Base-by-base conservation (phyloP, 2,113 vertebrate genomes). In the Nibea coibor region DNA sequence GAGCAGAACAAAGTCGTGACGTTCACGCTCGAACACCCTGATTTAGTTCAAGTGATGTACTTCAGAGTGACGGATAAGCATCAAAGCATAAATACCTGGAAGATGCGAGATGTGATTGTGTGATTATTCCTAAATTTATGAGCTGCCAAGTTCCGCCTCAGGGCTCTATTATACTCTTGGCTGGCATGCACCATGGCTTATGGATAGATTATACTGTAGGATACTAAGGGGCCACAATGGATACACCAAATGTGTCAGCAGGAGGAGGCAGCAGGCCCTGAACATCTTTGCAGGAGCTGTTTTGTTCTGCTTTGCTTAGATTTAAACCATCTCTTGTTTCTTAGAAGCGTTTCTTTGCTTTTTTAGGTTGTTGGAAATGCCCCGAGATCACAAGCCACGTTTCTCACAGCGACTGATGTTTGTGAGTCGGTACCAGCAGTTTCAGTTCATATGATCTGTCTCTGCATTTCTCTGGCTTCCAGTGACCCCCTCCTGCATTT, bases 401-500 rank as follows among this genome's bases (percentile, higher is more conserved):
- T 12, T 10, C 26, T 19, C 45, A 39, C 3, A 63, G 35, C 7
- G 14, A 19, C 39, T 43, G 16, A 26, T 28, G 35, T 2, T 14
- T 5, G n/a, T 43, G 5, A 28, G 28, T 53, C 57, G 12, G 14
- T 35, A 14, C 24, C 16, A 45, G 47, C 45, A 53, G 6, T 45
- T 51, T 59, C 1, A 58, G 19, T 67, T 57, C 1, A 56, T 20
- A 10, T 10, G 19, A 39, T 14, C 4, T 4, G 45, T 7, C n/a
- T 14, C 72, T 16, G 4, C 10, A 31, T 59, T 50, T 69, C 3
- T 53, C 47, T 47, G 35, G 26, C 15, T 50, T 80, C 20, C 59
- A 65, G 50, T 5, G 16, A 53, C 42, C 45, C 20, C 31, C 15
- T 51, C 43, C 58, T 72, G 17, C 22, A 53, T 68, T 66, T 79